Evolutionary conservation across 2,797 vertebrate species (phyloP).

Genomic region (Cyclura pinguis): DNA sequence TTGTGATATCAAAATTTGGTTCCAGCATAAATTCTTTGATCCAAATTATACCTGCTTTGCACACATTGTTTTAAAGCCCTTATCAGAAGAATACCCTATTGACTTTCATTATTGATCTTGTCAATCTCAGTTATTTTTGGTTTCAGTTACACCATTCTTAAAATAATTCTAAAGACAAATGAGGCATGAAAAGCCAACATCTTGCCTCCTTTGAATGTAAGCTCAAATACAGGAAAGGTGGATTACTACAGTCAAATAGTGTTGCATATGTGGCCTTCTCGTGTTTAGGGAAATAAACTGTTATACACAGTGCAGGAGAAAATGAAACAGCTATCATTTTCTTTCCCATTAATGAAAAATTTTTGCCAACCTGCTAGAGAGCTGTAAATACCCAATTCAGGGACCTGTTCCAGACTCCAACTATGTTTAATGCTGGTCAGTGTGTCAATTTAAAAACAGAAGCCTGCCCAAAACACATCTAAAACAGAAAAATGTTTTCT

Average conservation of each 20-base stretch:
- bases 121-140: slow-evolving; percentile 25
- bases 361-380: slow-evolving; percentile 34
- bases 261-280: slow-evolving; percentile 31
- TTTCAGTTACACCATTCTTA: slow-evolving; percentile 25
- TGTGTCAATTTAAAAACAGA: neutral
- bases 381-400: slow-evolving; percentile 5
- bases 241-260: neutral
- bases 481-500: neutral
- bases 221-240: neutral
- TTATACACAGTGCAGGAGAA: neutral
- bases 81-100: neutral
- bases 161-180: slow-evolving; percentile 38
- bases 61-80: slow-evolving; percentile 23
- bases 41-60: neutral
- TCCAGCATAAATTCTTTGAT: neutral
- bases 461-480: neutral
- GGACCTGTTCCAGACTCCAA: slow-evolving; percentile 9
- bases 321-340: neutral
- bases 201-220: slow-evolving; percentile 14
- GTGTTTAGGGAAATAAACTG: neutral
- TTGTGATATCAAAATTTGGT: slow-evolving; percentile 5
- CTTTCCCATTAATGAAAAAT: slow-evolving; percentile 12
- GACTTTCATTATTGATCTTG: slow-evolving; percentile 27
- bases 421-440: neutral
- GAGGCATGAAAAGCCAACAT: slow-evolving; percentile 38